Base-by-base conservation (phyloP, 2,888 invertebrate genomes). In the Meteorus colon region DNA sequence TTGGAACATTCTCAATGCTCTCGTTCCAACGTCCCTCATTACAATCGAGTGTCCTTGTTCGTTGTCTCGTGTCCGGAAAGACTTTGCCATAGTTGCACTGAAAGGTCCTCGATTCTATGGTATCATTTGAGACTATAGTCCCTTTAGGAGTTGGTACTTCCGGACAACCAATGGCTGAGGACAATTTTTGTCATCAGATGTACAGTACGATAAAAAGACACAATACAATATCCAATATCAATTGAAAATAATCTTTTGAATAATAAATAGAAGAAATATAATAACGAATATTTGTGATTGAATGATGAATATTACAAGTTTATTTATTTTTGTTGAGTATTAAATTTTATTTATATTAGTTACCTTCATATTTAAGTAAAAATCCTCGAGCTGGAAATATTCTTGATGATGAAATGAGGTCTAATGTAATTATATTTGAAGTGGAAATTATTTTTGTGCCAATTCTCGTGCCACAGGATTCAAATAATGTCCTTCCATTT, bases 111-210 rank as follows among this genome's bases (percentile, higher is more conserved):
- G 92, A 91, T 60, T 92, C 92, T 75, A 92, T 91, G 82, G 93
- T 94, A 83, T 93, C 92, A 88, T 92, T 93, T 84, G 93, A 92
- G 16, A 94, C 87, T 86, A 94, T 94, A 66, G 94, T 95, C 89
- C 93, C 92, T 86, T 91, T 91, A 83, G 95, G 95, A 84, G 93
- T 90, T 84, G 90, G 84, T 45, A 93, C 90, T 41, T 93, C 92
- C 16, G 94, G 92, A 86, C 95, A 95, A 73, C 94, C 94, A 76
- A 94, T 88, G 85, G 93, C 94, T 94, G 89, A 24, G 41, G 8
- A 41, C 8, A 41, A 60, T 60, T 41, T 31, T 24, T 24, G 82
- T 73, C 74, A 24, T 55, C 16, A 45, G 63, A 63, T 63, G 63
- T 14, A 62, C 66, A 41, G 31, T 66, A n/a, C 29, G n/a, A 24